Conservation (phyloP, 1,140 invertebrate genomes). For the Heliconius nattereri region DNA sequence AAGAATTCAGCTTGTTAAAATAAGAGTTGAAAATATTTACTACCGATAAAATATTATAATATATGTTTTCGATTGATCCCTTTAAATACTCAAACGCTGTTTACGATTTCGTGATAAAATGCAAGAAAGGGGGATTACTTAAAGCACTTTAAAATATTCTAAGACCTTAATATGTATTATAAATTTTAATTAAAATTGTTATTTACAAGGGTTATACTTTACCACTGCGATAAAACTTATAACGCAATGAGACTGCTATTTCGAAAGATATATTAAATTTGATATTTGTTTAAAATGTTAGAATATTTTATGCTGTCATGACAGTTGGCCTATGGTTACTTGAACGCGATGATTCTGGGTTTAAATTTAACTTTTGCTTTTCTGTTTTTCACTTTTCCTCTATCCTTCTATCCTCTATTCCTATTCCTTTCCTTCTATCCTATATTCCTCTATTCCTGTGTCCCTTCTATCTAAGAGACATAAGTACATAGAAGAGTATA, state of each 20-base stretch:
- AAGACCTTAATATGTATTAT: slow-evolving; percentile 10
- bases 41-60: slow-evolving; percentile 13
- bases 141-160: slow-evolving; percentile 27
- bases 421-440: too few species aligned
- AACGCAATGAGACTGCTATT: not conserved
- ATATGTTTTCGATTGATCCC: slow-evolving; percentile 16
- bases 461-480: too few species aligned
- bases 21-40: not conserved
- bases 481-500: too few species aligned
- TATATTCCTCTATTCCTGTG: too few species aligned
- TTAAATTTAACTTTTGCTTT: too few species aligned
- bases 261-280: not conserved
- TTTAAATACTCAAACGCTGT: slow-evolving; percentile 27
- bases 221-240: not conserved
- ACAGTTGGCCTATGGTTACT: too few species aligned
- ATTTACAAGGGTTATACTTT: slow-evolving; percentile 4
- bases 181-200: slow-evolving; percentile 16
- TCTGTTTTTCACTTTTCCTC: too few species aligned
- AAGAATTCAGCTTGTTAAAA: not conserved
- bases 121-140: slow-evolving; percentile 28
- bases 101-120: slow-evolving; percentile 36
- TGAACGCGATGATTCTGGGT: too few species aligned
- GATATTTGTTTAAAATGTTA: not conserved
- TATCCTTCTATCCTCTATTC: too few species aligned
- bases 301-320: too few species aligned